Evolutionary conservation across 2,888 invertebrate species (phyloP), one percentile per base, ranked within the genome.

Genomic region (Hypolimnas misippus): DNA sequence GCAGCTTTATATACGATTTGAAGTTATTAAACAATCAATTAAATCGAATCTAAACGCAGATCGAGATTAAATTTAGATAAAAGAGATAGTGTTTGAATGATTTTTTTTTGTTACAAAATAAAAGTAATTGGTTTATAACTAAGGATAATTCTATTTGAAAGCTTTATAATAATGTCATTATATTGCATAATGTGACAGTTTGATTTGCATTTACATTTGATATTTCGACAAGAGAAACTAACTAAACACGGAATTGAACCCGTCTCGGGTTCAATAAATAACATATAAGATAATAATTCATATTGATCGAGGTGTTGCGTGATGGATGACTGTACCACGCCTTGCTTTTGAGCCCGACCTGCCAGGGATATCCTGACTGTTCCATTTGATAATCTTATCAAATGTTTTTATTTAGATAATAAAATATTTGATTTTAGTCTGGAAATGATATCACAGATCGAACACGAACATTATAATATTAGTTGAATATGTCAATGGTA

Each of bases 221-320:
- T 57, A 63, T 70, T 75, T 73, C 77, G 77, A 84, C 85, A 83
- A 76, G 87, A 79, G 85, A 86, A 87, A 85, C 70, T 68, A 86
- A 85, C 70, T 69, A 66, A 75, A 81, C 77, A 71, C 75, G 76
- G 79, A 80, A 81, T 82, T 75, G 76, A 74, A 76, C 70, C 63
- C 63, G 69, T 57, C 29, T 40, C 46, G 71, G 75, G 69, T 67
- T 71, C 82, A 69, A 87, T 87, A 87, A 86, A 87, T 87, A 81
- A 84, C 75, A 67, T 71, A 68, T 77, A 72, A 70, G 73, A 76
- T 79, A 77, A 84, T 87, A 84, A 83, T 79, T 86, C 81, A 83
- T 78, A 70, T 68, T 65, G 73, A 67, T 66, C 64, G 59, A 62
- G 66, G 58, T 57, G 57, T 62, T 51, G 62, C 57, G 63, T 73